Base-by-base conservation (phyloP, 2,797 vertebrate genomes). In the Myripristis murdjan region DNA sequence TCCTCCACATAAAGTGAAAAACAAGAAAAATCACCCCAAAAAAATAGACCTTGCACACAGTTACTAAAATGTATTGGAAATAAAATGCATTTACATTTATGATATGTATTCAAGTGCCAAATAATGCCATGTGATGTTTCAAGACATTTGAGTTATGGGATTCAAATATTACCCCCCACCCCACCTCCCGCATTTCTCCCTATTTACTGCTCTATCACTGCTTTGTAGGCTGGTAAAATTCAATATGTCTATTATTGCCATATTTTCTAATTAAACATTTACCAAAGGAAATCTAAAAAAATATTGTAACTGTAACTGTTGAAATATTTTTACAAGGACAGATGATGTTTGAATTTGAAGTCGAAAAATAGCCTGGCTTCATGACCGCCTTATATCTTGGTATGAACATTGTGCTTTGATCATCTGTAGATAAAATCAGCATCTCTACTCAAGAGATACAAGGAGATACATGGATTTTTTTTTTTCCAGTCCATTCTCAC, bases 391-490 rank as follows among this genome's bases (percentile, higher is more conserved):
- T 22, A 64, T 64, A 52, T 74, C 10, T 53, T 10, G 60, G 24
- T 64, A 47, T 67, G 48, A 63, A 43, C 59, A 55, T 1, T 67
- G 26, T 31, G 16, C 24, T 75, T 64, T 63, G 58, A 68, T 71
- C 51, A 52, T 23, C 8, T 64, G 22, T 11, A 39, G 14, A 49
- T 41, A 2, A 57, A n/a, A 28, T 22, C 51, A 7, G 15, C 28
- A 24, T 28, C 5, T 53, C 16, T 2, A 24, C 31, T 46, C 9
- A 23, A 28, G 31, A 68, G 43, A 69, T 33, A 16, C 52, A 66
- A 53, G 0, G 3, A 64, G 39, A 63, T 8, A 3, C 18, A 46
- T 9, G 2, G 6, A 15, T 47, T 70, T 48, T 28, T 51, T 49
- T 28, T 1, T 20, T 51, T 18, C 15, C 5, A 49, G 15, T 44